Conservation (phyloP, 2,888 invertebrate genomes). For the Tricholauxania praeusta region DNA sequence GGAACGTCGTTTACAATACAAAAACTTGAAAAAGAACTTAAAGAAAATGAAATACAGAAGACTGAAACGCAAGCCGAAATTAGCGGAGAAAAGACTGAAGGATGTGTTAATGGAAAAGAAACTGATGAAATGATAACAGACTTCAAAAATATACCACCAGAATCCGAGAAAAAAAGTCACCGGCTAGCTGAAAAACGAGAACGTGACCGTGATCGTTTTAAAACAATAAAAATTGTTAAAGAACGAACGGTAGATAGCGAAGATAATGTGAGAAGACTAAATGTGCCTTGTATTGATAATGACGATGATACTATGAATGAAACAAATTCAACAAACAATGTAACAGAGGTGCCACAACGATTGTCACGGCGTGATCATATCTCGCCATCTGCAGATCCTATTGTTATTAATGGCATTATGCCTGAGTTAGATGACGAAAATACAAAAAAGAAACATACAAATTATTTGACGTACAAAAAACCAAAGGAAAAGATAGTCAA, state of each 20-base stretch:
- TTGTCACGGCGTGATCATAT: constrained; percentile 57
- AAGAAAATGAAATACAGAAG: constrained; percentile 16
- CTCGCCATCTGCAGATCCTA: constrained; percentile 37
- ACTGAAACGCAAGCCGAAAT: constrained; percentile 25
- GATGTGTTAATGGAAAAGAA: constrained; percentile 38
- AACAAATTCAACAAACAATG: constrained; percentile 22
- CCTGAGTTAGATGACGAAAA: constrained; percentile 44
- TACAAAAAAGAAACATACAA: constrained; percentile 48
- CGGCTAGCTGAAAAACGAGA: constrained; percentile 57
- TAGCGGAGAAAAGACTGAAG: constrained; percentile 22
- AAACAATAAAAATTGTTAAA: constrained; percentile 66
- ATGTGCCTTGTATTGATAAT: constrained; percentile 67
- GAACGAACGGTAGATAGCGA: constrained; percentile 42
- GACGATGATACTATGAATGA: constrained; percentile 45
- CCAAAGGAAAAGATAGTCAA: constrained; percentile 58
- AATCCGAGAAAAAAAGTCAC: constrained; percentile 43
- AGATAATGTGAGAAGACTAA: constrained; percentile 51
- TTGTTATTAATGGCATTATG: constrained; percentile 51
- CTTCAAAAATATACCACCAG: constrained; percentile 48
- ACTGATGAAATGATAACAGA: constrained; percentile 16
- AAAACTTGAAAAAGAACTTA: constrained; percentile 28
- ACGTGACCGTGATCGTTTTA: constrained; percentile 66
- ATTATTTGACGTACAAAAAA: constrained; percentile 63
- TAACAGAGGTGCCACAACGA: constrained; percentile 43
- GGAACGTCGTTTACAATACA: constrained; percentile 56